phyloP scores from a whole-genome alignment of 2,113 vertebrate genomes.

The Thamnaconus septentrionalis region DNA sequence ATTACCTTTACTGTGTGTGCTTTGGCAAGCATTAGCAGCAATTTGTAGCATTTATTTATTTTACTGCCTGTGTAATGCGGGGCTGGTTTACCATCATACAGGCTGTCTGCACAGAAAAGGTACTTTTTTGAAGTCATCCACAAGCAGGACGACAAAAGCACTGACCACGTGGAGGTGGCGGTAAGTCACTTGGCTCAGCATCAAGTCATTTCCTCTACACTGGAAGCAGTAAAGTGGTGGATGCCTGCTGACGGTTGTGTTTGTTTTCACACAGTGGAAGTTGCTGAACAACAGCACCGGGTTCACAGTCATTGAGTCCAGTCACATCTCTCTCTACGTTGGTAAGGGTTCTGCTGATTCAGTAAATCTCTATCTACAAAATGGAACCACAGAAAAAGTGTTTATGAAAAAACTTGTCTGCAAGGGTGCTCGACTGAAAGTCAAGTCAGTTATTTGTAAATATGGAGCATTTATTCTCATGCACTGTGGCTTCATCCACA shows the following conservation, averaged over 20 bases:
- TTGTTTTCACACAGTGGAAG: slow-evolving; percentile 82
- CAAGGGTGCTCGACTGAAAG: too few relatives aligned
- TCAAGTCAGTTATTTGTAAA: neutral
- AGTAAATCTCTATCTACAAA: neutral
- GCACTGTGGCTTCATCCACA: slow-evolving; percentile 43
- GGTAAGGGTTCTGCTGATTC: slow-evolving; percentile 74
- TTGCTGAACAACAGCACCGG: slow-evolving; percentile 65
- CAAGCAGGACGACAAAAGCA: slow-evolving; percentile 86
- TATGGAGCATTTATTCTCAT: neutral
- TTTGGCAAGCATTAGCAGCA: too few relatives aligned
- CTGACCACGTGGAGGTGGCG: slow-evolving; percentile 90
- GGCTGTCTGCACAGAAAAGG: slow-evolving; percentile 77
- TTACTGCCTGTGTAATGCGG: neutral
- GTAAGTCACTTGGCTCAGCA: slow-evolving; percentile 71
- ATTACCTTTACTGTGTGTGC: too few relatives aligned
- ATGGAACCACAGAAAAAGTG: neutral
- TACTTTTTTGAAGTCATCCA: slow-evolving; percentile 96
- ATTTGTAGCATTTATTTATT: too few relatives aligned
- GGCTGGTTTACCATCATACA: slow-evolving; percentile 53
- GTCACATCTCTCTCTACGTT: slow-evolving; percentile 86
- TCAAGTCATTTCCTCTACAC: neutral
- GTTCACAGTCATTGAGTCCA: slow-evolving; percentile 85
- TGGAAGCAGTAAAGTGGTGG: slow-evolving; percentile 6
- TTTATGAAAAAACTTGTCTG: too few relatives aligned
- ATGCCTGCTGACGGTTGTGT: slow-evolving; percentile 8